Base-by-base conservation (phyloP, 2,888 invertebrate genomes). In the Palloptera scutellata region DNA sequence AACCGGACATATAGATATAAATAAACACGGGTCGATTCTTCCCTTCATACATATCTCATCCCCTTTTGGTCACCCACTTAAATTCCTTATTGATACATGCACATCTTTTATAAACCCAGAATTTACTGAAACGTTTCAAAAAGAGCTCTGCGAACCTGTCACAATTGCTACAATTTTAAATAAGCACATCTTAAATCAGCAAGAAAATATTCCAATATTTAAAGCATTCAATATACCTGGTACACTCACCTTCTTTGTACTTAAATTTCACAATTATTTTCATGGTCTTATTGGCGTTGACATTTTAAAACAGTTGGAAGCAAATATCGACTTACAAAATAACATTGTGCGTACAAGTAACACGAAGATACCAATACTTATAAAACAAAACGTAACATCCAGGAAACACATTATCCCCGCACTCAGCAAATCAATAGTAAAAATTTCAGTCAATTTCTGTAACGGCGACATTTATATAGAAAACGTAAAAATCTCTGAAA, bases 1-100 rank as follows among this genome's bases (percentile, higher is more conserved):
- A 59, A 68, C 68, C n/a, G 71, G 74, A 48, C 69, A 69, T 61
- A 19, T 72, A 68, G 71, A 72, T n/a, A 41, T 70, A 10, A 71
- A 70, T 58, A 67, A 64, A 17, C 63, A 71, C 43, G 9, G n/a
- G n/a, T n/a, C n/a, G n/a, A 43, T 10, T 64, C 65, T 10, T 43
- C 42, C 20, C 15, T 64, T 20, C 43, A 64, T 61, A 63, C 67
- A 62, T 70, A 69, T 41, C 59, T 69, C 17, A n/a, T n/a, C n/a
- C n/a, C n/a, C n/a, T n/a, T n/a, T n/a, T n/a, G n/a, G n/a, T n/a
- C n/a, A n/a, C n/a, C n/a, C n/a, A n/a, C n/a, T n/a, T n/a, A n/a
- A n/a, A n/a, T n/a, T n/a, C n/a, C n/a, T n/a, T n/a, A n/a, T n/a
- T n/a, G n/a, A n/a, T n/a, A n/a, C n/a, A n/a, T n/a, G n/a, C n/a